Evolutionary conservation across 2,888 invertebrate genomes (phyloP).

Genomic region (Tromatobia lineatoria): DNA sequence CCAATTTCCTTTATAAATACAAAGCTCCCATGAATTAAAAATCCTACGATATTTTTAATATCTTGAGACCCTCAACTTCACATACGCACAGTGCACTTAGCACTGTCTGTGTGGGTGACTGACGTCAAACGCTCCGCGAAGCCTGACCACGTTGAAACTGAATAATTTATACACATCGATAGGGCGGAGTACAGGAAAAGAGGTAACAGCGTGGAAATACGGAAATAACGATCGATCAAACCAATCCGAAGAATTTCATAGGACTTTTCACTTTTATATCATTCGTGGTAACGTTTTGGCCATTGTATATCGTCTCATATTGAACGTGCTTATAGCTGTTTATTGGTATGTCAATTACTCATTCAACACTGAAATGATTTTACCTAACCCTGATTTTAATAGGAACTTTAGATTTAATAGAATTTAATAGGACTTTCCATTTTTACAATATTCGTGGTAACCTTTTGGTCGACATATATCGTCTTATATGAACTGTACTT

Average conservation of each 20-base stretch:
- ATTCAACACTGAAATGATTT: too few relatives aligned
- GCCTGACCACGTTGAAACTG: conserved; percentile 63
- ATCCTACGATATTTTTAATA: not conserved
- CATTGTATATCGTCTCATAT: not conserved
- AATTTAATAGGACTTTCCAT: conserved; percentile 39
- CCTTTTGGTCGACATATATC: not conserved
- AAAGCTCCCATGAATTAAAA: not conserved
- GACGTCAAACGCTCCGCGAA: conserved; percentile 63
- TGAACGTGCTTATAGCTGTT: not conserved
- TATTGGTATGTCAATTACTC: too few relatives aligned
- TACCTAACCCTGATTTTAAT: too few relatives aligned
- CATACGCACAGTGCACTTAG: conserved; percentile 23
- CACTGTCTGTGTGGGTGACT: conserved; percentile 48
- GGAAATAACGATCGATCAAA: conserved; percentile 67
- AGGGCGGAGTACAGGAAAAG: conserved; percentile 53
- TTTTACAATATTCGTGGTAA: conserved; percentile 15
- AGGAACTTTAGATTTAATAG: too few relatives aligned
- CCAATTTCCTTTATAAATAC: not conserved
- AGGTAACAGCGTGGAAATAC: conserved; percentile 53
- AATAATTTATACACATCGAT: conserved; percentile 66
- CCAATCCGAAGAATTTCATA: conserved; percentile 50
- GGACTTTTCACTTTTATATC: conserved; percentile 13
- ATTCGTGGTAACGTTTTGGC: not conserved
- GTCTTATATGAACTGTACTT: not conserved
- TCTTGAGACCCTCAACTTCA: not conserved